phyloP scores from a whole-genome alignment of 2,797 vertebrate genomes.

The Enteromius unitaeniatus region DNA sequence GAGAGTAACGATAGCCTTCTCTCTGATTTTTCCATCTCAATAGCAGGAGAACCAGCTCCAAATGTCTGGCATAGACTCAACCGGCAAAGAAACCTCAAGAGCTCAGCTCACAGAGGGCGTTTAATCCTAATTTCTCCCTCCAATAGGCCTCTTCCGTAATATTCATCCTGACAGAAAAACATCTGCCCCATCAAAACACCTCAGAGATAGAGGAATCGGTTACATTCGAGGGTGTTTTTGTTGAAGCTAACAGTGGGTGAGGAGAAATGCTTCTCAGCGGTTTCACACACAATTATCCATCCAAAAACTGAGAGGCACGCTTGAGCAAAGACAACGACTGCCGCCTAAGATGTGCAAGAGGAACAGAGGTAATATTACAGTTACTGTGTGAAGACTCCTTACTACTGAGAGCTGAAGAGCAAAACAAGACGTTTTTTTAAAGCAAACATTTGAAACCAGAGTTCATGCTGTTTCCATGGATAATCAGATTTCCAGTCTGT shows the following conservation, averaged over 20 bases:
- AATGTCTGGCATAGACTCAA: slow-evolving; percentile 77
- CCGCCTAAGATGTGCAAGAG: slow-evolving; percentile 21
- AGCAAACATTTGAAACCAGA: slow-evolving; percentile 14
- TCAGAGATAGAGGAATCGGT: slow-evolving; percentile 50
- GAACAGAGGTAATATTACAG: slow-evolving; percentile 16
- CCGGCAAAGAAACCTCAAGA: slow-evolving; percentile 46
- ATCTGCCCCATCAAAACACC: slow-evolving; percentile 56
- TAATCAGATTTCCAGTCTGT: slow-evolving; percentile 11
- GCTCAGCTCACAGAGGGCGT: slow-evolving; percentile 49
- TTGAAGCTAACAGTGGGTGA: slow-evolving; percentile 56
- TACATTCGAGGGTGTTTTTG: slow-evolving; percentile 52
- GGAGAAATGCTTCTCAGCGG: slow-evolving; percentile 35
- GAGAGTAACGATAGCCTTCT: slow-evolving; percentile 74
- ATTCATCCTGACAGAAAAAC: slow-evolving; percentile 57
- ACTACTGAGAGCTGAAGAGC: neutral
- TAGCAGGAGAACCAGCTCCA: slow-evolving; percentile 78
- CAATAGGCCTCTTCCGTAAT: slow-evolving; percentile 68
- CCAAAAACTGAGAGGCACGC: slow-evolving; percentile 42
- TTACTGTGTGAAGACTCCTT: neutral
- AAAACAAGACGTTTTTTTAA: neutral
- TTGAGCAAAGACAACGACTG: slow-evolving; percentile 40
- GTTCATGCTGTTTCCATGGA: slow-evolving; percentile 30
- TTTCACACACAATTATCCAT: slow-evolving; percentile 57
- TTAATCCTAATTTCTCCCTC: slow-evolving; percentile 56
- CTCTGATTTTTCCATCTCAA: slow-evolving; percentile 71